Evolutionary conservation across 2,888 invertebrate species (phyloP), one percentile per base, ranked within the genome.

Genomic region (Beris morrisii): DNA sequence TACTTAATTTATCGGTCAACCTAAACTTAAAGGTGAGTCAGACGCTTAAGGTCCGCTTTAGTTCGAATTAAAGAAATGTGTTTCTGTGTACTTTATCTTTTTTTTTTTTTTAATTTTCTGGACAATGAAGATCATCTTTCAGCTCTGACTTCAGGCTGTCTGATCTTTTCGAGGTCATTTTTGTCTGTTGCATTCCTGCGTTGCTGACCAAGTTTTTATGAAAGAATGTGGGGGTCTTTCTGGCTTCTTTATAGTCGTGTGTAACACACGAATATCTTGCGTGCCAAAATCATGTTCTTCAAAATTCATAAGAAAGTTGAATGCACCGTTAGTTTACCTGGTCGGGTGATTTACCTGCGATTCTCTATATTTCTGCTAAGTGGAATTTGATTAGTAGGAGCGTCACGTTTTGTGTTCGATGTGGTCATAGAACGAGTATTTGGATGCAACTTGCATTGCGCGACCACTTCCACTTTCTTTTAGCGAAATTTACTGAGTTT

Each of bases 131-230:
- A 22, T 22, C 22, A 22, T 22, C 22, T 22, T 22, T 22, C 22
- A 22, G 22, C 22, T 22, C 22, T 22, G 22, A 22, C 22, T 22
- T 22, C 22, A 22, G 3, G 22, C 22, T 22, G 22, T 22, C 2
- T 22, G 22, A 22, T 22, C 22, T 22, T 22, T 22, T 22, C 22
- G 22, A 22, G 22, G 22, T 54, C 54, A 54, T 32, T 54, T 4
- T 9, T 56, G 43, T 56, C 56, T 56, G 22, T 22, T 22, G 56
- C 56, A 56, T 56, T 56, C 56, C 56, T 43, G 11, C 4, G 54
- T 6, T 32, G 31, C 11, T 54, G 56, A 56, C 44, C 43, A 32
- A 56, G 38, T 9, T 3, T 38, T 3, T 38, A 32, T 22, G 1
- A 22, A 22, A 22, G 22, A 56, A 13, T 38, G 13, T 22, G 9